A percentile compares a stretch with the other conserved stretches of the same genome.
Conservation (phyloP, 92 coral and sea anemone genomes). For the Nematostella vectensis region DNA sequence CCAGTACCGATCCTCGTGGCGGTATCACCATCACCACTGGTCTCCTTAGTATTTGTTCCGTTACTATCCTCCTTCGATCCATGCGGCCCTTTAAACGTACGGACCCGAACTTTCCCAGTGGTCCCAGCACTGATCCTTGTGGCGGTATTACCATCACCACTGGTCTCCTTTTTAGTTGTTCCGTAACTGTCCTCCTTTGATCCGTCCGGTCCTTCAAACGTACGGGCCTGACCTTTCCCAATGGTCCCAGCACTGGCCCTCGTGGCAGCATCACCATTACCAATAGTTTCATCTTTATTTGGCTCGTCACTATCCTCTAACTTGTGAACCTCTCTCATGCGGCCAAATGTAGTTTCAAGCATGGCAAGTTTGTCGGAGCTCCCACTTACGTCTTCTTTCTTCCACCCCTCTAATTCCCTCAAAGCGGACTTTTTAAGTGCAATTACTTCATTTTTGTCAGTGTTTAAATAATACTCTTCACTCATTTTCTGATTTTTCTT, state of each 20-base stretch:
- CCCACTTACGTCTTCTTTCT: too few relatives aligned
- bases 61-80: constrained; percentile 35
- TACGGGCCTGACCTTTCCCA: constrained; percentile 56
- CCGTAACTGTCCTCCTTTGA: constrained; percentile 17
- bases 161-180: background rate
- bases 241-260: too few relatives aligned
- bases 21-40: background rate
- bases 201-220: constrained; percentile 74
- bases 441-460: too few relatives aligned
- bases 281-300: background rate
- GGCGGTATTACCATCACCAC: background rate
- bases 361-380: background rate
- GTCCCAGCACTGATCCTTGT: too few relatives aligned
- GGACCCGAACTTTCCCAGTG: constrained; percentile 53
- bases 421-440: background rate
- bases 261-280: background rate
- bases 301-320: constrained; percentile 4
- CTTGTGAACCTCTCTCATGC: background rate
- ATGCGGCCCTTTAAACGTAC: constrained; percentile 70
- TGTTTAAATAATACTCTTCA: background rate
- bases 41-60: background rate
- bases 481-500: background rate
- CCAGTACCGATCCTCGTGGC: background rate
- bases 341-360: background rate
- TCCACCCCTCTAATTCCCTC: background rate